phyloP scores from a whole-genome alignment of 2,113 vertebrate species.

The Climacteris rufus region DNA sequence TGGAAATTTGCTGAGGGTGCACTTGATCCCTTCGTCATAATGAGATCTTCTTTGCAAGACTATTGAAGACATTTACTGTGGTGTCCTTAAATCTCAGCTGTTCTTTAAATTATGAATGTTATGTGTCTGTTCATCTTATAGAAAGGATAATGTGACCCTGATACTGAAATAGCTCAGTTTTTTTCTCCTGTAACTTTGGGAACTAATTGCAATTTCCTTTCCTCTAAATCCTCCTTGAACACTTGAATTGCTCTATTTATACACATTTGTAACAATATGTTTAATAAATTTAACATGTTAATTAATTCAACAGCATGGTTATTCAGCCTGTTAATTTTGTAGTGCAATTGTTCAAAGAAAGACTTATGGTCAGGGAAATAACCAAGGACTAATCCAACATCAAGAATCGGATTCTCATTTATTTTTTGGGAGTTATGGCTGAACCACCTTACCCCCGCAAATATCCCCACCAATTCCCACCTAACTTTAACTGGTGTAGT shows the following conservation, averaged over 20 bases:
- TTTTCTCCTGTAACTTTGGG: neutral
- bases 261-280: neutral
- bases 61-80: neutral
- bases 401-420: neutral
- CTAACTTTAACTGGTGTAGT: neutral
- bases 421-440: neutral
- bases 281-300: neutral
- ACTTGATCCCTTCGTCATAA: neutral
- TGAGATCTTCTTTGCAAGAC: neutral
- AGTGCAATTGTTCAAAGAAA: neutral
- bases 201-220: neutral
- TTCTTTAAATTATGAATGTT: neutral
- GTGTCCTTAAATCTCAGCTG: neutral
- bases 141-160: neutral
- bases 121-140: neutral
- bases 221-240: neutral
- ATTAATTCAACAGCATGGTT: neutral
- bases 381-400: neutral
- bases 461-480: too few relatives aligned
- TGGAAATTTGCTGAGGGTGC: neutral
- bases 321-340: neutral
- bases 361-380: neutral
- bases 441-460: neutral
- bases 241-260: slow-evolving; percentile 5
- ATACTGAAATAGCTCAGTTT: neutral